phyloP scores from a whole-genome alignment of 2,797 vertebrate genomes.

The Aulostomus chinensis region DNA sequence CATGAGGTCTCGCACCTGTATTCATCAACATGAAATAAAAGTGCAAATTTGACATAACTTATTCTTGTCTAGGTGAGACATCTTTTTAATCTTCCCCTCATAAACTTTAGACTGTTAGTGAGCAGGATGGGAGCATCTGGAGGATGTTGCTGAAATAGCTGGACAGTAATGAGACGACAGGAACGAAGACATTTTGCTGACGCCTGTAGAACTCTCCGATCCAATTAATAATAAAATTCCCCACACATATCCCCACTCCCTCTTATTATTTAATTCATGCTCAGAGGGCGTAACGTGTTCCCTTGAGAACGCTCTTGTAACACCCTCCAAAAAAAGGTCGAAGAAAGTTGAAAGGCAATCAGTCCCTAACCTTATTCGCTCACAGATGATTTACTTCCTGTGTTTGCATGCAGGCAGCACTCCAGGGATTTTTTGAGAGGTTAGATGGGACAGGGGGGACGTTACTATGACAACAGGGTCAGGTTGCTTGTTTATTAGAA shows the following conservation, averaged over 20 bases:
- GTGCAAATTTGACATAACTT: constrained; percentile 19
- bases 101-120: constrained; percentile 26
- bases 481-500: constrained; percentile 41
- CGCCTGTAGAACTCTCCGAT: constrained; percentile 41
- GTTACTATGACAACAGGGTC: constrained; percentile 24
- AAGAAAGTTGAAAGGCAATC: constrained; percentile 56
- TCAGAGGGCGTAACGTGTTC: constrained; percentile 23
- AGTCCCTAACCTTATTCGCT: constrained; percentile 45
- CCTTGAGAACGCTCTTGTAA: constrained; percentile 18
- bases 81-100: constrained; percentile 16
- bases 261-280: constrained; percentile 47
- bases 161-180: constrained; percentile 69
- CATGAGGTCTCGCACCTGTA: background rate
- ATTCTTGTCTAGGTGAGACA: constrained; percentile 11
- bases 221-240: constrained; percentile 64
- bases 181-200: constrained; percentile 70
- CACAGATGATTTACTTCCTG: constrained; percentile 49
- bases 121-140: constrained; percentile 41
- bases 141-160: constrained; percentile 69
- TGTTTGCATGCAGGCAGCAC: constrained; percentile 19
- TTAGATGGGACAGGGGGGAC: constrained; percentile 31
- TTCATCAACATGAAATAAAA: constrained; percentile 3
- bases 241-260: constrained; percentile 7
- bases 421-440: constrained; percentile 24
- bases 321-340: constrained; percentile 46